Conservation (phyloP, 2,888 invertebrate genomes). For the Brachyptera putata region DNA sequence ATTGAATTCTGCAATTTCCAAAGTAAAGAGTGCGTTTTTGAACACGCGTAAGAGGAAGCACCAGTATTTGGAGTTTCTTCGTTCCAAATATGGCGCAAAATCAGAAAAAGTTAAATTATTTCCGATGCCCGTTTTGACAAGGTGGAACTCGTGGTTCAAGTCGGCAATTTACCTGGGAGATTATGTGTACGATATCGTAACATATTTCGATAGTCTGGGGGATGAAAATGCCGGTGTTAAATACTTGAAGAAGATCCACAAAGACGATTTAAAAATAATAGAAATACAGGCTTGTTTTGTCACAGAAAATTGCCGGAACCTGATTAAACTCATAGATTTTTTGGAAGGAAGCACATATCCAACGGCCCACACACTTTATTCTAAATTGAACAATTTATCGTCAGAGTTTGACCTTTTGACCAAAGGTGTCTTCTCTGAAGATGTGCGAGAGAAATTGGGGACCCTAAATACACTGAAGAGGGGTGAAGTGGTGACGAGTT, state of each 20-base stretch:
- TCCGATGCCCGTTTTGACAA: slow-evolving; percentile 25
- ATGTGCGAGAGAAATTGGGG: background rate
- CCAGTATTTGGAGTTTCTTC: slow-evolving; percentile 12
- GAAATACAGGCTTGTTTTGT: background rate
- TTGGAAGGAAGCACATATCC: slow-evolving; percentile 1
- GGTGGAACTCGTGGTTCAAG: slow-evolving; percentile 27
- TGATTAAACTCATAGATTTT: background rate
- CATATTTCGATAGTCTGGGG: background rate
- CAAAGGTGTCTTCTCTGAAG: background rate
- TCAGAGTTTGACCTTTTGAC: background rate
- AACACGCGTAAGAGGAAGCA: slow-evolving; percentile 24
- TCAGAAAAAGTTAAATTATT: slow-evolving; percentile 22
- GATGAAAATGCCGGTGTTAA: slow-evolving; percentile 12
- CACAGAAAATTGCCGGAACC: background rate
- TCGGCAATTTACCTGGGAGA: slow-evolving; percentile 19
- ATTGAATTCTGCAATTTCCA: slow-evolving; percentile 18
- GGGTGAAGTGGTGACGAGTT: background rate
- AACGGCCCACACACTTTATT: background rate
- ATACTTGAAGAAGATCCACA: background rate
- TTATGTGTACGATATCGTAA: slow-evolving; percentile 8
- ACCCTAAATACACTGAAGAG: background rate
- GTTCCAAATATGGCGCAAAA: background rate
- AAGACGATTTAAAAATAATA: background rate
- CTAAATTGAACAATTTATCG: background rate
- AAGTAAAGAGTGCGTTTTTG: slow-evolving; percentile 24